Conservation (phyloP, 2,113 vertebrate species). For the Grammomys surdaster region DNA sequence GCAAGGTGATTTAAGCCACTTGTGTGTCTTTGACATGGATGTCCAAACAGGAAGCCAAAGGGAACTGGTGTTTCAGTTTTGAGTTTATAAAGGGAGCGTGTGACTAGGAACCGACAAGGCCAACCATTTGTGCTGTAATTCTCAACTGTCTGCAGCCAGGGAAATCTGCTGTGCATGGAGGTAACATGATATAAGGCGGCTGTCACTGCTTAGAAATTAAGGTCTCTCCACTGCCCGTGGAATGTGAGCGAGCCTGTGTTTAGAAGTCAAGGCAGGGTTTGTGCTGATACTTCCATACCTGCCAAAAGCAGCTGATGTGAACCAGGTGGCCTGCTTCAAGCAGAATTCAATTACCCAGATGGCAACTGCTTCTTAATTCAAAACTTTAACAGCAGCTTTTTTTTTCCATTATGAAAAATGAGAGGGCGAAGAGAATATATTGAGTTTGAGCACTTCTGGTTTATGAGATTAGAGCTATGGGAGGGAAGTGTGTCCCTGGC, state of each 20-base stretch:
- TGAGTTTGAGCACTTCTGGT: conserved; percentile 40
- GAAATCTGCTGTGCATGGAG: background rate
- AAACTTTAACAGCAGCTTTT: conserved; percentile 26
- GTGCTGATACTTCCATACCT: conserved; percentile 51
- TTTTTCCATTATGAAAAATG: conserved; percentile 60
- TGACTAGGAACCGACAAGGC: background rate
- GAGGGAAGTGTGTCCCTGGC: background rate
- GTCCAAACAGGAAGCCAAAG: conserved; percentile 73
- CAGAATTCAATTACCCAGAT: conserved; percentile 75
- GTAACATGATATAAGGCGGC: background rate
- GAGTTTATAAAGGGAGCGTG: background rate
- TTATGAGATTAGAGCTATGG: conserved; percentile 56
- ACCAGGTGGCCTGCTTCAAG: conserved; percentile 75
- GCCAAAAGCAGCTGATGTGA: conserved; percentile 63
- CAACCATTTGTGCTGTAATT: background rate
- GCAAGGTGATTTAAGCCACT: conserved; percentile 62
- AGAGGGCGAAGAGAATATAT: conserved; percentile 26
- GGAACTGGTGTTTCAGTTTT: background rate
- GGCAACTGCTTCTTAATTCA: conserved; percentile 77
- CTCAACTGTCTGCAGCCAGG: background rate
- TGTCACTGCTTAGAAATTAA: background rate
- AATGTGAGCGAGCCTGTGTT: background rate
- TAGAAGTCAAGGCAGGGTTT: conserved; percentile 53
- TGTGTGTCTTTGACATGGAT: conserved; percentile 50
- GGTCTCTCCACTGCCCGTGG: background rate